Conservation (phyloP, 2,113 vertebrate genomes). For the Neotragus pygmaeus region DNA sequence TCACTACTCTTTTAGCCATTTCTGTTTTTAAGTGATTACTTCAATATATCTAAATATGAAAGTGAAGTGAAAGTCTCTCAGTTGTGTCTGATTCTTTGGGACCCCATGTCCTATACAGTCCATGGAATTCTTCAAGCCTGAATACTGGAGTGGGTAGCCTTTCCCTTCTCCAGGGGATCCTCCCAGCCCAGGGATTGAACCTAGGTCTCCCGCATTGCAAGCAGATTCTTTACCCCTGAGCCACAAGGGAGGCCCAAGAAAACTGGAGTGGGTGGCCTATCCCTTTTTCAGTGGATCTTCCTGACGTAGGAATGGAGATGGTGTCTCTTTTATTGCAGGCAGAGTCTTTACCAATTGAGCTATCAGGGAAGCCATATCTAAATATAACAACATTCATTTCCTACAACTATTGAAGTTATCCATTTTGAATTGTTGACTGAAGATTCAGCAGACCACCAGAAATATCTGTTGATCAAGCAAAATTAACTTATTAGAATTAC, state of each 20-base stretch:
- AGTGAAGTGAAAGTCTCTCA: neutral
- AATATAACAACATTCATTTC: neutral
- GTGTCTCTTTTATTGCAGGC: neutral
- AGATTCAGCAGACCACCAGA: neutral
- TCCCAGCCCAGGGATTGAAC: neutral
- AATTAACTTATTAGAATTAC: neutral
- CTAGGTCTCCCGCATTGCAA: neutral
- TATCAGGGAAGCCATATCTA: neutral
- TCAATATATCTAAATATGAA: neutral
- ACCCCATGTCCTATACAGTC: neutral
- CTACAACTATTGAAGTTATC: neutral
- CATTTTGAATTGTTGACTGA: neutral
- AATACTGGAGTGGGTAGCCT: neutral
- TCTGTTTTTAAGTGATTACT: neutral
- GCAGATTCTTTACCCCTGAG: neutral
- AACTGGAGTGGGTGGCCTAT: neutral
- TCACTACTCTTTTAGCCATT: neutral
- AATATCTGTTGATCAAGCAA: neutral
- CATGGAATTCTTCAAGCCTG: neutral
- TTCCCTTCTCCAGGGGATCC: neutral
- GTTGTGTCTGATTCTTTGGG: neutral
- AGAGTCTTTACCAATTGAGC: neutral
- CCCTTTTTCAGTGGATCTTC: neutral
- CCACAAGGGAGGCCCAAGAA: neutral
- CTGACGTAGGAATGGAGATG: neutral